Conservation (phyloP, 2,888 invertebrate species). For the Ochropleura plecta region DNA sequence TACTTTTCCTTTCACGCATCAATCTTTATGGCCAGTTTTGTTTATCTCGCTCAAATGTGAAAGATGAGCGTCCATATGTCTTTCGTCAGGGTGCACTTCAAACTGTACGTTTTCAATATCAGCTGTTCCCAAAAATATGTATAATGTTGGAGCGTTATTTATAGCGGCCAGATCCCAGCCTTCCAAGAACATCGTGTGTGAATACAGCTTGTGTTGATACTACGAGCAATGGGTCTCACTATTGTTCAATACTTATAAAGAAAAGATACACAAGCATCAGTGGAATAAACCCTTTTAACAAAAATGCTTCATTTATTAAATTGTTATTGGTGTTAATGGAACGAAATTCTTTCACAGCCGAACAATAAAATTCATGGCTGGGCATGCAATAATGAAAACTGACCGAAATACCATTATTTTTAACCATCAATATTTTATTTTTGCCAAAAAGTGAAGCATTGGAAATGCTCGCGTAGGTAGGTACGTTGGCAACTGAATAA, state of each 20-base stretch:
- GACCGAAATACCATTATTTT: conserved; percentile 23
- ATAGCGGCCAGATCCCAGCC: conserved; percentile 53
- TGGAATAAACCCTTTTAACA: neutral
- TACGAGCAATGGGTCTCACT: conserved; percentile 17
- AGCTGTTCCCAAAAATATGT: conserved; percentile 68
- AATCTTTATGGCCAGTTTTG: conserved; percentile 42
- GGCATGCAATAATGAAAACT: conserved; percentile 36
- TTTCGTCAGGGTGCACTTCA: conserved; percentile 60
- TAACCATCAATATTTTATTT: neutral
- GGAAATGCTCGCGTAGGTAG: conserved; percentile 1
- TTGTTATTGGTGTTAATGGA: conserved; percentile 4
- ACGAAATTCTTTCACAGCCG: conserved; percentile 6
- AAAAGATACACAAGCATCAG: conserved; percentile 12
- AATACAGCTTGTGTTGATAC: conserved; percentile 37
- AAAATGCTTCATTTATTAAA: neutral
- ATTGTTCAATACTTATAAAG: conserved; percentile 13
- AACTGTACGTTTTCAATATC: conserved; percentile 66
- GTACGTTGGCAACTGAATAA: neutral
- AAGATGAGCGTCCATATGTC: conserved; percentile 59
- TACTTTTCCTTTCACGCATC: conserved; percentile 32
- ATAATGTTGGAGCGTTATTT: conserved; percentile 64
- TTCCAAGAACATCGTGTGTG: conserved; percentile 66
- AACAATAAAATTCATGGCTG: conserved; percentile 19
- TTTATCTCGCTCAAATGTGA: conserved; percentile 52
- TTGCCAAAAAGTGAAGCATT: conserved; percentile 27